Evolutionary conservation across 2,113 vertebrate species (phyloP).

Genomic region (Pongo pygmaeus): DNA sequence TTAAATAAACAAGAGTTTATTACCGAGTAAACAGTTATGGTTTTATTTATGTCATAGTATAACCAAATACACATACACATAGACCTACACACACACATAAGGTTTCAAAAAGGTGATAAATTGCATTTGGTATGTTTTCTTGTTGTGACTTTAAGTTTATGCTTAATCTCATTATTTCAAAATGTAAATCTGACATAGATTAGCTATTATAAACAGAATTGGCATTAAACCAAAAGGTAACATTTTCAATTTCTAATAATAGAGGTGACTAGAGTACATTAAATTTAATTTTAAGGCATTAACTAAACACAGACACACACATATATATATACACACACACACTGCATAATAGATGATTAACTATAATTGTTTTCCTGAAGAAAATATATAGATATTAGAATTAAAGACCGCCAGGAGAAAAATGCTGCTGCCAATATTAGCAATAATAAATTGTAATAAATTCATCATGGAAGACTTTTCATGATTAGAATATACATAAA

Average conservation of each 20-base stretch:
- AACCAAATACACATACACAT: neutral
- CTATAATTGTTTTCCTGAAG: slow-evolving; percentile 48
- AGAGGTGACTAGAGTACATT: neutral
- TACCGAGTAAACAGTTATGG: neutral
- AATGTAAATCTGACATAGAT: neutral
- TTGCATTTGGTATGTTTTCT: neutral
- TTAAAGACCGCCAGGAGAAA: slow-evolving; percentile 29
- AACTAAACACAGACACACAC: neutral
- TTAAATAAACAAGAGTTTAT: neutral
- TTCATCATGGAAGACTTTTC: slow-evolving; percentile 45
- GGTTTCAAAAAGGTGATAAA: neutral
- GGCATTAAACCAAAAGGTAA: neutral
- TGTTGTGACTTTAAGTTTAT: neutral
- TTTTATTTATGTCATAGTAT: neutral
- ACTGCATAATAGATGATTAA: neutral
- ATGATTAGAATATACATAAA: slow-evolving; percentile 18
- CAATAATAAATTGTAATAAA: slow-evolving; percentile 39
- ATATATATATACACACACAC: too few relatives aligned
- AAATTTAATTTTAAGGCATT: slow-evolving; percentile 8
- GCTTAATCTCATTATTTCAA: neutral
- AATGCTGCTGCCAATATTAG: slow-evolving; percentile 51
- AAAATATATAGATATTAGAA: slow-evolving; percentile 45
- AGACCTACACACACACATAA: neutral
- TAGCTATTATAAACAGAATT: neutral
- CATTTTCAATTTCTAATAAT: neutral